Evolutionary conservation across 2,888 invertebrate species (phyloP).

Genomic region (Torymus tubicola): DNA sequence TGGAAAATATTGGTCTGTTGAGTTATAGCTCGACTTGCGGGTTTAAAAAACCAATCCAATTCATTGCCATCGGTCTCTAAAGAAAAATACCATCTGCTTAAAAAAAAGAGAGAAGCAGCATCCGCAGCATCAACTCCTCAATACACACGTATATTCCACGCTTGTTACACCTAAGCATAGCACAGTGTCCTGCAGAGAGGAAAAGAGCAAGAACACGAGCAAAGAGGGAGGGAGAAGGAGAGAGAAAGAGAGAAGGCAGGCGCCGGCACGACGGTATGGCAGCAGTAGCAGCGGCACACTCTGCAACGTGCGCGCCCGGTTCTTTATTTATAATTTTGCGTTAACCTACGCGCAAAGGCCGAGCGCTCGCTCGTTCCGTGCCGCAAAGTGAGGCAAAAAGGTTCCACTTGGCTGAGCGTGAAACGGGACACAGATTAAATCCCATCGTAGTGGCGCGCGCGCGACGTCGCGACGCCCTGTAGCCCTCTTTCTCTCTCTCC

Average conservation of each 20-base stretch:
- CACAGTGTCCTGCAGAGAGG: not conserved
- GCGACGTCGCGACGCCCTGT: constrained; percentile 70
- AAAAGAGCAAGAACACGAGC: constrained; percentile 35
- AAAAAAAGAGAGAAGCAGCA: no score
- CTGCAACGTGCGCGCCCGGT: constrained; percentile 45
- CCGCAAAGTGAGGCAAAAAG: constrained; percentile 77
- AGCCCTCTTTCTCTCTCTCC: constrained; percentile 61
- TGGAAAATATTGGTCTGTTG: no score
- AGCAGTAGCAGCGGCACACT: constrained; percentile 43
- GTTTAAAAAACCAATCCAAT: no score
- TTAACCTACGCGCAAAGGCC: constrained; percentile 74
- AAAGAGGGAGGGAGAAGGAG: constrained; percentile 56
- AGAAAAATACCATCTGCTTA: no score
- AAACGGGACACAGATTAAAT: constrained; percentile 80
- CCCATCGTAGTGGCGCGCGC: constrained; percentile 73
- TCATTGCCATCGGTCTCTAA: no score
- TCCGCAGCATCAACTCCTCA: not conserved
- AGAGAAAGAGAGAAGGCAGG: constrained; percentile 58
- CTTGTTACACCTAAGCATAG: not conserved
- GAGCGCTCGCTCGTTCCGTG: constrained; percentile 61
- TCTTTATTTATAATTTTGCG: constrained; percentile 78
- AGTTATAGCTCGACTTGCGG: no score
- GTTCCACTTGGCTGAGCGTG: constrained; percentile 78
- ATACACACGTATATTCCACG: not conserved
- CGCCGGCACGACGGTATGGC: constrained; percentile 54